These are phyloP conservation scores for Baryphthengus martii DNA, from an alignment of 2,113 vertebrate species.

Conservation along the genomic window DNA sequence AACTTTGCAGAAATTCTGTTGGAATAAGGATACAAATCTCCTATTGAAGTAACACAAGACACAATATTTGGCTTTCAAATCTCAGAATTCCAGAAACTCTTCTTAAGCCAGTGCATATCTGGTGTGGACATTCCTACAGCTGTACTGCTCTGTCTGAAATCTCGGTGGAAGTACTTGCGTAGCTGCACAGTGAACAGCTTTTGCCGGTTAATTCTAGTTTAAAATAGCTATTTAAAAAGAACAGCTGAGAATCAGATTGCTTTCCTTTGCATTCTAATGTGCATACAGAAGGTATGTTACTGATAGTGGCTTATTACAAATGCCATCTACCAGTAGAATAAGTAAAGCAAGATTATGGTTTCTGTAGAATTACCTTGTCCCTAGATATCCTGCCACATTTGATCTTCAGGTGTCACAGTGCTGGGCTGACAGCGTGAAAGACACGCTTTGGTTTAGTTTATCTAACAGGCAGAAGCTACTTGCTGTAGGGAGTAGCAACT, in stretches of 20 bases:
- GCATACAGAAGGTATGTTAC: not conserved
- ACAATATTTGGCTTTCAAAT: not conserved
- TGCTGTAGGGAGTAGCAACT: not conserved
- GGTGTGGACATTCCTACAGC: not conserved
- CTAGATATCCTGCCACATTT: rapidly evolving
- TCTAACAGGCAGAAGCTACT: not conserved
- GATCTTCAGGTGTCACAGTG: not conserved
- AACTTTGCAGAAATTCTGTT: not conserved
- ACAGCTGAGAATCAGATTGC: not conserved
- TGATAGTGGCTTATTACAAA: not conserved
- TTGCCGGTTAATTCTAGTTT: not conserved
- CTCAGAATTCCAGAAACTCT: not conserved
- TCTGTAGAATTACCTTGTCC: not conserved
- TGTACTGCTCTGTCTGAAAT: not conserved
- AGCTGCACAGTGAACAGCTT: not conserved
- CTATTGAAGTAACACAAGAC: not conserved
- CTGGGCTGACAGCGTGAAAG: not conserved
- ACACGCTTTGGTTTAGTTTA: not conserved
- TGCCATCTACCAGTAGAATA: not conserved
- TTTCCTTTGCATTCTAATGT: not conserved
- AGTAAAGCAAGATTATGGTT: not conserved
- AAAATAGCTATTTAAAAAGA: not conserved
- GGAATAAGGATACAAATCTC: not conserved
- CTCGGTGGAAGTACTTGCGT: not conserved
- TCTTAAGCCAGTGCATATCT: not conserved